Percentiles rank a stretch among this genome's conserved stretches.
Conservation (phyloP, 2,797 vertebrate species). For the Tinamus major region DNA sequence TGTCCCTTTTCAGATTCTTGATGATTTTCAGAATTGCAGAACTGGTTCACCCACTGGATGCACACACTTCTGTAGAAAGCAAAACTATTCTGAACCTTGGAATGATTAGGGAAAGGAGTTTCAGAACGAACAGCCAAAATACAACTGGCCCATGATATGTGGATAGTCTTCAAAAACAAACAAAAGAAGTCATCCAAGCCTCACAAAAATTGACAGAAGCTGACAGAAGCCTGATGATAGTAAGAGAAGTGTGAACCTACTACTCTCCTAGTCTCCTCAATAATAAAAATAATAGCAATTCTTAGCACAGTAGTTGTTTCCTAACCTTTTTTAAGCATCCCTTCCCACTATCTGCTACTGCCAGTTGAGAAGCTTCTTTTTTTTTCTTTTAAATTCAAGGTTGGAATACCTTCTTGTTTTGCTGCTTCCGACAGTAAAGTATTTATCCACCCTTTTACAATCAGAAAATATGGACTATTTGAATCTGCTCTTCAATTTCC, state of each 20-base stretch:
- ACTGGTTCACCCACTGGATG: neutral
- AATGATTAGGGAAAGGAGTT: neutral
- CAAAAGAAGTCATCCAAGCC: neutral
- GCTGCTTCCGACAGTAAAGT: neutral
- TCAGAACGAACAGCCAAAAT: neutral
- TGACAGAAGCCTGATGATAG: neutral
- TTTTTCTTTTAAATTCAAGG: conserved; percentile 1
- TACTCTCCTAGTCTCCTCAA: neutral
- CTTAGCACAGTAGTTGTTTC: conserved; percentile 28
- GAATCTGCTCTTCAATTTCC: neutral
- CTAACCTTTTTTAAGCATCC: neutral
- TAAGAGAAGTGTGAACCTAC: neutral
- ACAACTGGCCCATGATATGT: too few species aligned
- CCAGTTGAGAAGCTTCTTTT: conserved; percentile 55
- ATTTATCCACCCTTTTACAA: neutral
- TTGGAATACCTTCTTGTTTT: conserved; percentile 20
- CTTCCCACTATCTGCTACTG: neutral
- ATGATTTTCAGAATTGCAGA: neutral
- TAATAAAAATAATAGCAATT: conserved; percentile 24
- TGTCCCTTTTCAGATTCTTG: too few species aligned
- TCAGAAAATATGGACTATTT: neutral
- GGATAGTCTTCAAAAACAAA: neutral
- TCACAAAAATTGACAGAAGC: neutral
- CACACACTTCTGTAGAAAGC: neutral
- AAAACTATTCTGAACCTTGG: too few species aligned